Percentiles rank a stretch among this genome's conserved stretches.
These are phyloP conservation scores for Drosophila lacertosa DNA, from an alignment of 1,140 invertebrate genomes.

Conservation along the genomic window DNA sequence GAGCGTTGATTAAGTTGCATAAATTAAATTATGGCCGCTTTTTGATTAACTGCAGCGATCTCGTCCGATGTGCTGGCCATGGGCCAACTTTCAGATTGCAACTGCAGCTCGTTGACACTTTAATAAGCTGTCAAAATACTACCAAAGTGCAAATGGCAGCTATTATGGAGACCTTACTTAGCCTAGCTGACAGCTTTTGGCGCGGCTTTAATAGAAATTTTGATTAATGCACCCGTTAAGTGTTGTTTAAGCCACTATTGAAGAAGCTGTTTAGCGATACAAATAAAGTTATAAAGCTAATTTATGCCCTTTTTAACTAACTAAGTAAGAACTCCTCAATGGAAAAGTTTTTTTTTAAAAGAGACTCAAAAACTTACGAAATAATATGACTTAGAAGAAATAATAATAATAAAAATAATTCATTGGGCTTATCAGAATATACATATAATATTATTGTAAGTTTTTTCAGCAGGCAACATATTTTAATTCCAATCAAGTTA, in stretches of 20 bases:
- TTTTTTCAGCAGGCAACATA: too few species aligned
- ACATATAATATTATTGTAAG: too few species aligned
- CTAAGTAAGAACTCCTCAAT: too few species aligned
- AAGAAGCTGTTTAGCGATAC: too few species aligned
- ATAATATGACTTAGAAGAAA: too few species aligned
- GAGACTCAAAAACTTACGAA: too few species aligned
- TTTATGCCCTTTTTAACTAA: too few species aligned
- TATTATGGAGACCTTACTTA: conserved; percentile 32
- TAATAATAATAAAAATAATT: too few species aligned
- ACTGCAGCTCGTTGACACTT: conserved; percentile 55
- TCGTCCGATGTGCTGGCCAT: not conserved
- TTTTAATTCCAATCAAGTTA: too few species aligned
- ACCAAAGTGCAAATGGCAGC: conserved; percentile 28
- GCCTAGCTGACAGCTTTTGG: not conserved
- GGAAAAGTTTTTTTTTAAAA: too few species aligned
- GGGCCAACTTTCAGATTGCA: conserved; percentile 12
- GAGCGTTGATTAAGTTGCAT: conserved; percentile 70
- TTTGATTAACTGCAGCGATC: conserved; percentile 58
- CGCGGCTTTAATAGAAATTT: conserved; percentile 1
- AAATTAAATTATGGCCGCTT: conserved; percentile 72
- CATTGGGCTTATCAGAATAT: too few species aligned
- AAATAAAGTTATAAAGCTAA: too few species aligned
- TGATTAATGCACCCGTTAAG: not conserved
- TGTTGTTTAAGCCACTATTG: not conserved
- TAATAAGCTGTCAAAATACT: conserved; percentile 71